Conservation (phyloP, 2,888 invertebrate species). For the Leptopilina myrica region DNA sequence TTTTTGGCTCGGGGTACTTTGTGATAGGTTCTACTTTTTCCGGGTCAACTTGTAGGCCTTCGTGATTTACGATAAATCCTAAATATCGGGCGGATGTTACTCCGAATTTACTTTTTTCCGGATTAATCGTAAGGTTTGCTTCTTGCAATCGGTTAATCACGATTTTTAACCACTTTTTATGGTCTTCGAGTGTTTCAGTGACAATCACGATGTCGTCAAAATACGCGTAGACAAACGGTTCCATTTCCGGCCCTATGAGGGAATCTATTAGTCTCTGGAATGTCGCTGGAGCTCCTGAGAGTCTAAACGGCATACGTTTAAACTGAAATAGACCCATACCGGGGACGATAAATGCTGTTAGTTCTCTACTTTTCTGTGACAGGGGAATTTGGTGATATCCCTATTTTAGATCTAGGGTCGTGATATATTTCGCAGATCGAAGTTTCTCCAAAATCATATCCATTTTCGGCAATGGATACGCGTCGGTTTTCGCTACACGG, state of each 20-base stretch:
- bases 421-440: constrained; percentile 62
- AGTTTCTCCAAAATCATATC: constrained; percentile 62
- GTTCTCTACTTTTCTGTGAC: constrained; percentile 49
- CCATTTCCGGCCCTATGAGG: neutral
- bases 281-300: neutral
- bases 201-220: constrained; percentile 47
- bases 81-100: constrained; percentile 15
- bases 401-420: constrained; percentile 63
- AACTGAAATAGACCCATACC: constrained; percentile 23
- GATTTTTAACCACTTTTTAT: neutral
- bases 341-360: constrained; percentile 65
- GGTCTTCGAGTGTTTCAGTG: neutral
- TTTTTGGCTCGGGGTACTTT: no score
- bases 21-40: no score
- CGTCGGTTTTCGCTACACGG: constrained; percentile 61
- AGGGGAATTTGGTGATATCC: constrained; percentile 64
- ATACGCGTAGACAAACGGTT: neutral
- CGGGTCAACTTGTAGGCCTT: constrained; percentile 31
- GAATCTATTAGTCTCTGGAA: neutral
- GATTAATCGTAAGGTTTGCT: neutral
- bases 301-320: neutral
- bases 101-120: neutral
- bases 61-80: constrained; percentile 36
- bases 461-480: constrained; percentile 65
- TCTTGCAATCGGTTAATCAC: neutral